phyloP scores from a whole-genome alignment of 1,140 invertebrate genomes.

The Uloborus diversus region DNA sequence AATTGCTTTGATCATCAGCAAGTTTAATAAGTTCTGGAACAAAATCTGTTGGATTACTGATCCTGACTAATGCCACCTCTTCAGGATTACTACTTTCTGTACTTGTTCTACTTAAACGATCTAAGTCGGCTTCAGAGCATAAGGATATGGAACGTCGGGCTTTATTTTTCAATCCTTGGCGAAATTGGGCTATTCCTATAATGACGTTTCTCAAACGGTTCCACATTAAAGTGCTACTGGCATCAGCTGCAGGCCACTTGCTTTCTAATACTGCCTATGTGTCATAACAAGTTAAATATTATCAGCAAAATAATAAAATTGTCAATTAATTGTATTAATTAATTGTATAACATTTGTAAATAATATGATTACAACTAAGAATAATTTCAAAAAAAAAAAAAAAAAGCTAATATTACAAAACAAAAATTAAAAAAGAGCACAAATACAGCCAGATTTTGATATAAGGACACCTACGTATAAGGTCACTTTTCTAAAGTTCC shows the following conservation, averaged over 20 bases:
- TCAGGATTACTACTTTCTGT: constrained; percentile 64
- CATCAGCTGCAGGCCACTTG: constrained; percentile 89
- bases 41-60: constrained; percentile 35
- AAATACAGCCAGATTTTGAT: too few species aligned
- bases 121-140: constrained; percentile 65
- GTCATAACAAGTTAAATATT: constrained; percentile 33
- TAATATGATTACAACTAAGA: too few species aligned
- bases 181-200: constrained; percentile 81
- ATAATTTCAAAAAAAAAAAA: too few species aligned
- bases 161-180: constrained; percentile 47
- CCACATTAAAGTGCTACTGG: constrained; percentile 85
- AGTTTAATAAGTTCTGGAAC: constrained; percentile 36
- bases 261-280: constrained; percentile 85
- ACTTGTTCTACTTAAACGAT: constrained; percentile 63
- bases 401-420: too few species aligned
- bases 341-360: too few species aligned
- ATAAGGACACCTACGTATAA: too few species aligned
- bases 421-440: too few species aligned
- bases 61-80: constrained; percentile 57
- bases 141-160: constrained; percentile 62
- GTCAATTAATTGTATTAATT: too few species aligned
- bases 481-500: too few species aligned
- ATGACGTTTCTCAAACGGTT: constrained; percentile 93
- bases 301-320: too few species aligned
- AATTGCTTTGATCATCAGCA: constrained; percentile 39